These are phyloP conservation scores for Valencia hispanica DNA, from an alignment of 2,797 vertebrate species.

Conservation along the genomic window DNA sequence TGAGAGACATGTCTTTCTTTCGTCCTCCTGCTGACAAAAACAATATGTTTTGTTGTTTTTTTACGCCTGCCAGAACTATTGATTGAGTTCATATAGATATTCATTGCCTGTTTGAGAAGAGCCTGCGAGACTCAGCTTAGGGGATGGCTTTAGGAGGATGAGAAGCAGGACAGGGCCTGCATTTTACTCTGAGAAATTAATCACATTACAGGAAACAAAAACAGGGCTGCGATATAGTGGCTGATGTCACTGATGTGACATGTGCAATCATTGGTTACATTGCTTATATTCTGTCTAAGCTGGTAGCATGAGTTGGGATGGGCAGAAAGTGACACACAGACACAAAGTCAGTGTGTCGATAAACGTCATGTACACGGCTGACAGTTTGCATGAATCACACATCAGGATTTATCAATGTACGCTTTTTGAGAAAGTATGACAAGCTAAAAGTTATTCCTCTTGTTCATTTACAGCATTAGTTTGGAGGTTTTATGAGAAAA, in stretches of 20 bases:
- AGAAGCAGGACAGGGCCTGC: constrained; percentile 48
- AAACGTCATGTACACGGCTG: background rate
- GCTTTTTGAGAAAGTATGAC: background rate
- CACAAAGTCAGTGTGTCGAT: too few relatives aligned
- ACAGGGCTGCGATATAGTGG: constrained; percentile 27
- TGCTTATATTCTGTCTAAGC: background rate
- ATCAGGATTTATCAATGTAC: background rate
- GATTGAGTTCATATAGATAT: constrained; percentile 53
- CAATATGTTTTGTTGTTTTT: constrained; percentile 17
- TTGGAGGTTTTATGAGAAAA: too few relatives aligned
- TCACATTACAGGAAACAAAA: constrained; percentile 55
- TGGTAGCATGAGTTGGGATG: background rate
- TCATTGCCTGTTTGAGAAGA: constrained; percentile 38
- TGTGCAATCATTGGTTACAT: background rate
- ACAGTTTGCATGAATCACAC: background rate
- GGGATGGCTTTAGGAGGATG: constrained; percentile 39
- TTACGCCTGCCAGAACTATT: constrained; percentile 52
- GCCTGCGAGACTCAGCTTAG: background rate
- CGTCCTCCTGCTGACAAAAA: constrained; percentile 45
- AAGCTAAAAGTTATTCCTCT: background rate
- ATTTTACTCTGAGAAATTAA: constrained; percentile 66
- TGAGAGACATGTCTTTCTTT: constrained; percentile 42
- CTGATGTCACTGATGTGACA: constrained; percentile 39
- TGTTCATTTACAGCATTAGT: too few relatives aligned
- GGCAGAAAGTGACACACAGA: background rate